Base-by-base conservation (phyloP, 35 echinoderm and acorn worm species). In the Heliocidaris erythrogramma region DNA sequence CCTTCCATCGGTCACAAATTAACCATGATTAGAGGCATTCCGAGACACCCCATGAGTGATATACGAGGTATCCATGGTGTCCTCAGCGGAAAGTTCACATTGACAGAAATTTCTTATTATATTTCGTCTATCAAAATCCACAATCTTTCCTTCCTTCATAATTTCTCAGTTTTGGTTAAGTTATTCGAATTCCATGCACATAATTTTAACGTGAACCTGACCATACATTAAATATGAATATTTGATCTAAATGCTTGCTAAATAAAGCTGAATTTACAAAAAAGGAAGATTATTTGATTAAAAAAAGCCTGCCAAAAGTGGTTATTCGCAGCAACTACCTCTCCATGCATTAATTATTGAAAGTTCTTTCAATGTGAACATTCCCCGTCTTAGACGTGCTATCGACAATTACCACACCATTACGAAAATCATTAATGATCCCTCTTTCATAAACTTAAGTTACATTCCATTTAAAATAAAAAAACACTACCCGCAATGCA, bases 11-110 rank as follows among this genome's bases (percentile, higher is more conserved):
- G 17, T 89, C 31, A 42, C 87, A 48, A 89, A 89, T 89, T 89
- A 89, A 42, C 14, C 47, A 32, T 89, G 87, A 89, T 89, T 89
- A 89, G 30, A 89, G 31, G 47, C 87, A 89, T 48, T 32, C 87
- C 31, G 87, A 48, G 87, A 32, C 47, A 48, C 87, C 31, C 31
- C 87, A 18, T 89, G 87, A 89, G 31, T 89, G 87, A 89, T 89
- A n/a, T 89, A 89, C 24, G 87, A 89, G 31, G 31, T 13, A 89
- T 48, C 87, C 87, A 89, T 32, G 12, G 65, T 78, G 65, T 42
- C 31, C 24, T 89, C 32, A 42, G 9, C 24, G 47, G 31, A 1
- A n/a, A 32, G 87, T 89, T 89, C 29, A 12, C 31, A 89, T 31
- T 32, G 87, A 89, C 47, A 13, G 10, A 89, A 89, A 31, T 16